These are phyloP conservation scores for Tenthredo livida DNA, from an alignment of 2,888 invertebrate genomes.

Conservation along the genomic window DNA sequence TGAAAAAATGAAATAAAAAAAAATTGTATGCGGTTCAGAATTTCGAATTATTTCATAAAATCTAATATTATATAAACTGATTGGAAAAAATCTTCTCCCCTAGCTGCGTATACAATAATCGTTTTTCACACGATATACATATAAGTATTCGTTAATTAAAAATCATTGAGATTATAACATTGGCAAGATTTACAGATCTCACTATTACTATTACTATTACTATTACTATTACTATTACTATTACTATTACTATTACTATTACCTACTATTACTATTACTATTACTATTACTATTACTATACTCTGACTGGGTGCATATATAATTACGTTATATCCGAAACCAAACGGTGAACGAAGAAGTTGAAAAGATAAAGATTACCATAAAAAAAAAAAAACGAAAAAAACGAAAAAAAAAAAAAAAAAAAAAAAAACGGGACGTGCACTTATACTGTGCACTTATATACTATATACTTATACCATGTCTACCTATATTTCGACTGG, in stretches of 20 bases:
- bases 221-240: not conserved
- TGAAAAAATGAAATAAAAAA: no score
- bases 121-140: no score
- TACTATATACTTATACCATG: not conserved
- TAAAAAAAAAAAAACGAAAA: not conserved
- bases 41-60: no score
- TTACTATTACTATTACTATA: not conserved
- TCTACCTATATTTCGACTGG: not conserved
- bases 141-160: no score
- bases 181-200: no score
- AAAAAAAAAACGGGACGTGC: not conserved
- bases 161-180: no score
- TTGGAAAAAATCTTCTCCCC: no score
- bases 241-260: not conserved
- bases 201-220: no score
- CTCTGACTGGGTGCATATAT: not conserved
- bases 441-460: not conserved
- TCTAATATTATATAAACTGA: no score
- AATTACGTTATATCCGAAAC: not conserved
- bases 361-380: no score
- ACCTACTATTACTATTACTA: not conserved
- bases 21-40: no score
- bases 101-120: no score
- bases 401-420: not conserved
- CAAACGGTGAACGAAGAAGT: not conserved